phyloP scores from a whole-genome alignment of 2,888 invertebrate genomes.

The Meteorus colon region DNA sequence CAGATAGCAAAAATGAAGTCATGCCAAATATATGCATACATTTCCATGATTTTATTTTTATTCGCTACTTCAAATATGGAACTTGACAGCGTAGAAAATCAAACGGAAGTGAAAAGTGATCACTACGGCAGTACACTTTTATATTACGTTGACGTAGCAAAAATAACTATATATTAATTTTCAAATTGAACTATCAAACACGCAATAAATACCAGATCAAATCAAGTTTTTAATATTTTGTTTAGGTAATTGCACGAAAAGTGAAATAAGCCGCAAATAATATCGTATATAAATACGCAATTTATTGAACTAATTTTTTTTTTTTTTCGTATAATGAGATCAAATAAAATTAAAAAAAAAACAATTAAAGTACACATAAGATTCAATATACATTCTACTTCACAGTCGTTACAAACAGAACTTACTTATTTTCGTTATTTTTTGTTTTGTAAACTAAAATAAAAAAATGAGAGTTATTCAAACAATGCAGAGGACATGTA shows the following conservation, averaged over 20 bases:
- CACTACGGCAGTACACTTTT: constrained; percentile 31
- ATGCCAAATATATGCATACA: constrained; percentile 2
- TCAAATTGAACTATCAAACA: constrained; percentile 3
- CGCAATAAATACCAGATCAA: constrained; percentile 2
- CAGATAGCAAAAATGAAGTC: constrained; percentile 28
- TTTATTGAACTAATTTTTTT: constrained; percentile 55
- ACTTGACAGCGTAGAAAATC: constrained; percentile 24
- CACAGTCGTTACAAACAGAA: constrained; percentile 50
- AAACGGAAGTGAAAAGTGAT: neutral
- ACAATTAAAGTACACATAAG: constrained; percentile 49
- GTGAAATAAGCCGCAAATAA: constrained; percentile 47
- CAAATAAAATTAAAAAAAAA: constrained; percentile 49
- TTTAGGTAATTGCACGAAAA: constrained; percentile 45
- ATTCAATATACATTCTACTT: constrained; percentile 46
- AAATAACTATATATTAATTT: neutral
- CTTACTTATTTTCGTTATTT: constrained; percentile 29
- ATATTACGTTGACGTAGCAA: neutral
- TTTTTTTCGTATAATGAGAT: constrained; percentile 51
- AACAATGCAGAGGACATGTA: constrained; percentile 29
- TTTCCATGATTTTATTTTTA: constrained; percentile 12
- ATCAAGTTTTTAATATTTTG: neutral
- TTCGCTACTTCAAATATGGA: constrained; percentile 26
- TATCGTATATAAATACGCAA: constrained; percentile 53
- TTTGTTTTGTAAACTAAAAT: constrained; percentile 36
- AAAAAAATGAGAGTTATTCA: constrained; percentile 40